Evolutionary conservation across 1,140 invertebrate species (phyloP).

Genomic region (fruit fly (Drosophila melanogaster)): DNA sequence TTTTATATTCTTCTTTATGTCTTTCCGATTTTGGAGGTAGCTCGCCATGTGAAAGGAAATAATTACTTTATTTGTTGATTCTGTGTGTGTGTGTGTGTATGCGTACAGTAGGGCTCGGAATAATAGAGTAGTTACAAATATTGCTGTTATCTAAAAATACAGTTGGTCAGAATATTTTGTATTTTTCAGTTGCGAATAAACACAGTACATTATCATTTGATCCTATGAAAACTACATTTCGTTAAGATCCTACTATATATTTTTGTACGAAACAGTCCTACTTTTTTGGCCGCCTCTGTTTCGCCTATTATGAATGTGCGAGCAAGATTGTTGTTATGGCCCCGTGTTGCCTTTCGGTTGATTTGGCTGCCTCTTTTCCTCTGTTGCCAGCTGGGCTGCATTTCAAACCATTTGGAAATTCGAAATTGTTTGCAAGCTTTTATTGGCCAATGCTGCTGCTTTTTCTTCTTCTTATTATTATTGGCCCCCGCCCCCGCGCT

Average conservation of each 20-base stretch:
- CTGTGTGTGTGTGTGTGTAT: constrained; percentile 38
- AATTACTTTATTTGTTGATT: constrained; percentile 76
- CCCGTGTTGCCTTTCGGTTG: constrained; percentile 18
- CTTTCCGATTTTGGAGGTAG: constrained; percentile 55
- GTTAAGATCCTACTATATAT: not conserved
- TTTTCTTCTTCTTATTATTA: not conserved
- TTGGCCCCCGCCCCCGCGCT: not conserved
- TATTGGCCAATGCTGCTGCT: constrained; percentile 59
- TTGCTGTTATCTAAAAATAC: not conserved
- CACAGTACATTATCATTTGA: no score
- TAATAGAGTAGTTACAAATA: not conserved
- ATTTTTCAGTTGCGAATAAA: not conserved
- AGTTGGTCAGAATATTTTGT: not conserved
- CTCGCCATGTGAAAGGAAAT: constrained; percentile 75
- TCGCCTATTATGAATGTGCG: constrained; percentile 2
- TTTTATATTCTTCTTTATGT: constrained; percentile 57
- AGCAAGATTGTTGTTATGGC: constrained; percentile 17
- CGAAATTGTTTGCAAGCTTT: constrained; percentile 69
- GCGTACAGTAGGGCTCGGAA: constrained; percentile 16
- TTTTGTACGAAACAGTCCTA: not conserved
- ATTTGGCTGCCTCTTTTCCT: constrained; percentile 14
- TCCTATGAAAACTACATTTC: no score
- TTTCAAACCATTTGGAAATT: constrained; percentile 64
- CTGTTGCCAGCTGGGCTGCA: constrained; percentile 58
- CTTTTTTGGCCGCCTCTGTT: constrained; percentile 11